These are phyloP conservation scores for Camarhynchus parvulus DNA, from an alignment of 2,113 vertebrate species.

Conservation along the genomic window DNA sequence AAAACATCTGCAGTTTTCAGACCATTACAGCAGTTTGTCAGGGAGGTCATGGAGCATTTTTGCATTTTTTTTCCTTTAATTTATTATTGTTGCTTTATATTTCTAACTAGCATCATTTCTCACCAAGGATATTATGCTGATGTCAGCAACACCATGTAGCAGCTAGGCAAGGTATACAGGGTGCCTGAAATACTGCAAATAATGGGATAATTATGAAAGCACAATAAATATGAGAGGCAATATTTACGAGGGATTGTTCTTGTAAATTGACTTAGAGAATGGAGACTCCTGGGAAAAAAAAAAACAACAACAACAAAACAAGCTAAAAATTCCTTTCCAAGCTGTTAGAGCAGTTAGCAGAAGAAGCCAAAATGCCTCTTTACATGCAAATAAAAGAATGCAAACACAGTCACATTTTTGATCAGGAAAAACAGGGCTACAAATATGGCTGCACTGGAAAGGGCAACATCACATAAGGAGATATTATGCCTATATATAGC, in stretches of 20 bases:
- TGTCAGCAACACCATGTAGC: not conserved
- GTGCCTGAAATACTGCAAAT: not conserved
- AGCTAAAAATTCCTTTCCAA: not conserved
- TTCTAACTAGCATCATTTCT: constrained; percentile 22
- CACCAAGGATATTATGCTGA: constrained; percentile 4
- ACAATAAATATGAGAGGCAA: not conserved
- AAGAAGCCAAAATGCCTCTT: not conserved
- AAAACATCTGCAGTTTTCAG: constrained; percentile 63
- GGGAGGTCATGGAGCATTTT: constrained; percentile 36
- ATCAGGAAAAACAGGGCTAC: not conserved
- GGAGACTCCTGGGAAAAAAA: not conserved
- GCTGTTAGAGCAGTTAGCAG: not conserved
- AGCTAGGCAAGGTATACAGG: not conserved
- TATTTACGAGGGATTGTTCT: not conserved
- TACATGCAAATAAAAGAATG: not conserved
- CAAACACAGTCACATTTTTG: not conserved
- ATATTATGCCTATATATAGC: accelerated
- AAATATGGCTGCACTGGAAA: not conserved
- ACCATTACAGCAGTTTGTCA: constrained; percentile 40
- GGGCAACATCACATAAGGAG: accelerated
- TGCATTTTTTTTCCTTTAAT: constrained; percentile 13
- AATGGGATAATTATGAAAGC: not conserved
- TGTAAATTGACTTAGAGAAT: not conserved
- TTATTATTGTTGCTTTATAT: constrained; percentile 51
- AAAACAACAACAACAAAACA: not conserved